phyloP scores from a whole-genome alignment of 1,140 invertebrate species.

The Brachionus sp. region DNA sequence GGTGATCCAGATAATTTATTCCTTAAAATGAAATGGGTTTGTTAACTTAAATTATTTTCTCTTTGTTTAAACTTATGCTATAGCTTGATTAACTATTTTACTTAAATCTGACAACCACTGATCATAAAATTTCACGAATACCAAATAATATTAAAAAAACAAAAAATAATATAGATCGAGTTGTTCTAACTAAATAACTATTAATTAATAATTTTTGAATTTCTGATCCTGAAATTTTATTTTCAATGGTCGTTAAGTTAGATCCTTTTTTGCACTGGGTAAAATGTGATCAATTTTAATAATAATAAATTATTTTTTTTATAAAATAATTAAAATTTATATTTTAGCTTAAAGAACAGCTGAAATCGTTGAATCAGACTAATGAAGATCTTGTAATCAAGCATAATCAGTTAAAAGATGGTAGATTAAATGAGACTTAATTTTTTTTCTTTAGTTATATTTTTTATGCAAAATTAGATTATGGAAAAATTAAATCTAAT shows the following conservation, averaged over 20 bases:
- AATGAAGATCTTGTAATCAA: conserved; percentile 10
- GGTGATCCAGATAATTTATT: background rate
- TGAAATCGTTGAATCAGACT: background rate
- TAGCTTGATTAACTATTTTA: background rate
- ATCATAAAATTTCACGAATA: too few species aligned
- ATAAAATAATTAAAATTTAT: background rate
- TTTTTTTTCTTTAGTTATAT: background rate
- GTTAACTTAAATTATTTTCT: background rate
- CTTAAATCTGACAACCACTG: too few species aligned
- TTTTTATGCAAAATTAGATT: background rate
- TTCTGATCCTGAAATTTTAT: too few species aligned
- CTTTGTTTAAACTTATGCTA: background rate
- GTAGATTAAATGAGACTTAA: background rate
- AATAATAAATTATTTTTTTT: background rate
- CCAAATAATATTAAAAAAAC: too few species aligned
- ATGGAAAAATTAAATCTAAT: background rate
- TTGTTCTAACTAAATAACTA: too few species aligned
- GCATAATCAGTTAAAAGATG: conserved; percentile 21
- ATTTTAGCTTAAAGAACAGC: background rate
- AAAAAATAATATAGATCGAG: too few species aligned
- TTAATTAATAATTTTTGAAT: too few species aligned
- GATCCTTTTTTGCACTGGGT: background rate
- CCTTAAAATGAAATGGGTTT: conserved; percentile 1
- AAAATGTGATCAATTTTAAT: background rate
- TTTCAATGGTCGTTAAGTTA: too few species aligned